A percentile compares a stretch with the other conserved stretches of the same genome.
Evolutionary conservation across 2,797 vertebrate genomes (phyloP).

Genomic region (Alauda arvensis): DNA sequence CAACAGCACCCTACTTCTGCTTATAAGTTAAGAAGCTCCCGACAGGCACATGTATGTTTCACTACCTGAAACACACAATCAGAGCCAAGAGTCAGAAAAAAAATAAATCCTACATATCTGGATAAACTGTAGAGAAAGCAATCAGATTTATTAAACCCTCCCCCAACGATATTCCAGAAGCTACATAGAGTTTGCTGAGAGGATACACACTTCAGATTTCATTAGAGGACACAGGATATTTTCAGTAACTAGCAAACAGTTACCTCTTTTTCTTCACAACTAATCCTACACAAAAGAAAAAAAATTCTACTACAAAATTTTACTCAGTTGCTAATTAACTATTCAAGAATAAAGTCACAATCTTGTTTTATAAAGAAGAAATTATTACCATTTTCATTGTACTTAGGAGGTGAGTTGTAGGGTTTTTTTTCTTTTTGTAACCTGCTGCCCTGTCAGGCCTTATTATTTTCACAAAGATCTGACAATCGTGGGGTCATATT

Average conservation of each 20-base stretch:
- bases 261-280: not conserved
- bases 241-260: not conserved
- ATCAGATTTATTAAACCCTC: not conserved
- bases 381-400: not conserved
- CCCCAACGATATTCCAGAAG: not conserved
- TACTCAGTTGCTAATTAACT: not conserved
- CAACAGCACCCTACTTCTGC: not conserved
- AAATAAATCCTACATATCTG: not conserved
- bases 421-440: not conserved
- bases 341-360: not conserved
- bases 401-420: not conserved
- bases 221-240: not conserved
- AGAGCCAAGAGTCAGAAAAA: not conserved
- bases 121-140: not conserved
- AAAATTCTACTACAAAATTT: not conserved
- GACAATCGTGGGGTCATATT: slow-evolving; percentile 52
- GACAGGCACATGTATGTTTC: rapidly evolving
- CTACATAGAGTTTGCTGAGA: not conserved
- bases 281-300: slow-evolving; percentile 22
- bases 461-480: slow-evolving; percentile 49
- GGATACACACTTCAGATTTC: not conserved
- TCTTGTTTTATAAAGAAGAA: not conserved
- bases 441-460: slow-evolving; percentile 25
- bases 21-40: not conserved
- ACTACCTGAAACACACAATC: not conserved